These are phyloP conservation scores for Oophaga sylvatica DNA, from an alignment of 2,797 vertebrate species.

Conservation along the genomic window DNA sequence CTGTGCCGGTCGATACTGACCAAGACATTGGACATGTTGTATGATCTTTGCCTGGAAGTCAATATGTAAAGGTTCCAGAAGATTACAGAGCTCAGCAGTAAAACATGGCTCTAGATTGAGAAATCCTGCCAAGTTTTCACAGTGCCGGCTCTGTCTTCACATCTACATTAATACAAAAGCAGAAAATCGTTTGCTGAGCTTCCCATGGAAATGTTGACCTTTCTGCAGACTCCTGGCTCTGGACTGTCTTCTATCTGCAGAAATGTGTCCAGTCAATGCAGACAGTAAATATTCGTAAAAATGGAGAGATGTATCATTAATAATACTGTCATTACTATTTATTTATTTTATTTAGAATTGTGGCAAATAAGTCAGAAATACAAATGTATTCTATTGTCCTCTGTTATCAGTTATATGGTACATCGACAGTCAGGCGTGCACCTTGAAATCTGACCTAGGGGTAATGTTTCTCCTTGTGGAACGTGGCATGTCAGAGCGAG, in stretches of 20 bases:
- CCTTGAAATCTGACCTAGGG: too few relatives aligned
- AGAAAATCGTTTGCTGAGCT: slow-evolving; percentile 41
- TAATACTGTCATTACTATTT: background rate
- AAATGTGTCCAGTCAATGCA: background rate
- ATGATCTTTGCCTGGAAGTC: slow-evolving; percentile 19
- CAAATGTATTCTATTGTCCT: background rate
- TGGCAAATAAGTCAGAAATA: background rate
- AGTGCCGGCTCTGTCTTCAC: slow-evolving; percentile 23
- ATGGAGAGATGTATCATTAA: background rate
- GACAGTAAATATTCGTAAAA: background rate
- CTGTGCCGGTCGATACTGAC: slow-evolving; percentile 13
- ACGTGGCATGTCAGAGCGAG: too few relatives aligned
- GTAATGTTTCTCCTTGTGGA: too few relatives aligned
- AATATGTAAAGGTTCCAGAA: slow-evolving; percentile 17
- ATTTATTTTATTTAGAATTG: background rate
- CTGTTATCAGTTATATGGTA: too few relatives aligned
- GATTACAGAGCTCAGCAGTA: background rate
- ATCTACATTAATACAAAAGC: slow-evolving; percentile 34
- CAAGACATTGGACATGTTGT: background rate
- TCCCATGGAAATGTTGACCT: slow-evolving; percentile 15
- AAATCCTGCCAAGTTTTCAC: slow-evolving; percentile 35
- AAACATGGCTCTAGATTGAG: slow-evolving; percentile 8
- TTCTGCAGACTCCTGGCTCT: background rate
- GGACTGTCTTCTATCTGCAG: background rate
- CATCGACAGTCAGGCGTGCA: too few relatives aligned